Conservation (phyloP, 2,113 vertebrate genomes). For the Bos indicus region DNA sequence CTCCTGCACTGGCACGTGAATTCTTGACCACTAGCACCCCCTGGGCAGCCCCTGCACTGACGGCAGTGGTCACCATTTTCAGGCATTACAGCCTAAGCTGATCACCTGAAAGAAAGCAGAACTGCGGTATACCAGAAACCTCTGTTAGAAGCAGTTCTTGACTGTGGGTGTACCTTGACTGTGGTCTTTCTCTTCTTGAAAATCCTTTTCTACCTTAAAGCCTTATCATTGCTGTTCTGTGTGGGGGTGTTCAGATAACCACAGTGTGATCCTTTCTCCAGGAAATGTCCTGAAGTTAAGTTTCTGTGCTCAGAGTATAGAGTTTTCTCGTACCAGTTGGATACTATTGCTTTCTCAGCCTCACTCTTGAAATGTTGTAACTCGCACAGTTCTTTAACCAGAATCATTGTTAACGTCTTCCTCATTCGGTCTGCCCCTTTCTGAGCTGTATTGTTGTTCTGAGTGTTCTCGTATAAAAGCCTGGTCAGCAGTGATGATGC, state of each 20-base stretch:
- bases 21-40: background rate
- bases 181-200: conserved; percentile 76
- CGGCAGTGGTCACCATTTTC: conserved; percentile 46
- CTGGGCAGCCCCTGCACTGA: background rate
- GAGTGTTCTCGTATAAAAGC: background rate
- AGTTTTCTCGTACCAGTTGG: background rate
- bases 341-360: background rate
- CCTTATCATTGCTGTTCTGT: conserved; percentile 34
- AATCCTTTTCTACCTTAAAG: conserved; percentile 68
- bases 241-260: conserved; percentile 62
- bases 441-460: too few species aligned
- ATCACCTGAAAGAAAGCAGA: conserved; percentile 65
- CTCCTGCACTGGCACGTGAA: background rate
- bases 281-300: conserved; percentile 70
- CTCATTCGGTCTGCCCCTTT: background rate
- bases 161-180: conserved; percentile 55
- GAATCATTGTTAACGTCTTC: background rate
- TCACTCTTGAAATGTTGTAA: background rate
- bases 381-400: background rate
- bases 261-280: conserved; percentile 55
- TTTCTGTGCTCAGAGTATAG: conserved; percentile 52
- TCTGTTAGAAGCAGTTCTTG: conserved; percentile 61
- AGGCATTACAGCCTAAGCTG: conserved; percentile 66
- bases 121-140: conserved; percentile 39
- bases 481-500: background rate